Evolutionary conservation across 2,113 vertebrate genomes (phyloP), one percentile per base, ranked within the genome.

Genomic region (Tonatia bakeri): DNA sequence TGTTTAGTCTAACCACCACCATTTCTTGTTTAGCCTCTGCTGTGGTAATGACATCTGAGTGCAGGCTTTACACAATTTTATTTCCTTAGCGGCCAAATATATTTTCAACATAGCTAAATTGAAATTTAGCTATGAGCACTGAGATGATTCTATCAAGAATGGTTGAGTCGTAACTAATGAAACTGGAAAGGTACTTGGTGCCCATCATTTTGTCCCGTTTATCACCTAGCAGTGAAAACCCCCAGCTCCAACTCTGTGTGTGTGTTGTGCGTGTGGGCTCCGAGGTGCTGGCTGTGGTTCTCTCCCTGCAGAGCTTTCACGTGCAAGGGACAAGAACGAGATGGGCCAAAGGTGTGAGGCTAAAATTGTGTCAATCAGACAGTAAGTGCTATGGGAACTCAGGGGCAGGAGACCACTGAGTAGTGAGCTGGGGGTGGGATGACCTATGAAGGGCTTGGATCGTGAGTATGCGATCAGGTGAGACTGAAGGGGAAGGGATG

Each of bases 21-120:
- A 65, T 87, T 70, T 90, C 73, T 75, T 92, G 6, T 87, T 93
- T 88, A 93, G 59, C 54, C 13, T 95, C 79, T 93, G 50, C 89
- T 20, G 36, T 91, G 59, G 20, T 93, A 73, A 73, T 89, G 38
- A 93, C 5, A 67, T 26, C 47, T 45, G 11, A 91, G 70, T 72
- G 1, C n/a, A 76, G 11, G 12, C 56, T 86, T 87, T 70, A 56
- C 0, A 61, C 31, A 31, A 77, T 87, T 92, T 92, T 36, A 67
- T 82, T 73, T 92, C 67, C 61, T 54, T 64, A 69, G 52, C 5
- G 36, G 17, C 26, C 20, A 4, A 65, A 4, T 31, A 3, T 54
- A 26, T 89, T 79, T 87, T 93, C 67, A 89, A 56, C 33, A 47
- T 67, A 67, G 10, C 22, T 86, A 88, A 93, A 73, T 93, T 91